These are phyloP conservation scores for Indicator indicator DNA, from an alignment of 2,113 vertebrate genomes.

Conservation along the genomic window DNA sequence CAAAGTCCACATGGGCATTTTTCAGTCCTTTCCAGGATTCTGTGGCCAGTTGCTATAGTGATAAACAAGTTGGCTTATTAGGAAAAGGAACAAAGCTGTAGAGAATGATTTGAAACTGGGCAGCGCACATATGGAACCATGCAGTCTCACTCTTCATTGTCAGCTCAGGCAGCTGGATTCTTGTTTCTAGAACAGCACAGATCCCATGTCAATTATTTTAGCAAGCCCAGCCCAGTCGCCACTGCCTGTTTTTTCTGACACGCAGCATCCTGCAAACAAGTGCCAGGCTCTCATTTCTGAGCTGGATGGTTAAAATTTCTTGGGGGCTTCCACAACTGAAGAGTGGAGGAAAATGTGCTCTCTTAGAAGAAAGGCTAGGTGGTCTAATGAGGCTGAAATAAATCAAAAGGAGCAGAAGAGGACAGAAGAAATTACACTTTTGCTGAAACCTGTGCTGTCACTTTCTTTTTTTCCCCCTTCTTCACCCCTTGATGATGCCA, in stretches of 20 bases:
- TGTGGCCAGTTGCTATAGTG: constrained; percentile 55
- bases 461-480: not conserved
- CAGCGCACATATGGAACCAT: constrained; percentile 1
- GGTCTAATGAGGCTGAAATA: not conserved
- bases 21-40: constrained; percentile 21
- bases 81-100: constrained; percentile 46
- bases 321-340: not conserved
- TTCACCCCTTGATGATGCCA: not conserved
- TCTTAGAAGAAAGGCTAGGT: not conserved
- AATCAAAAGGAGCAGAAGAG: not conserved
- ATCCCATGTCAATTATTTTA: not conserved
- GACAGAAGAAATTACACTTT: not conserved
- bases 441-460: not conserved
- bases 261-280: not conserved
- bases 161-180: not conserved
- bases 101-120: constrained; percentile 42
- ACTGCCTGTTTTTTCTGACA: not conserved
- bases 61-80: constrained; percentile 63
- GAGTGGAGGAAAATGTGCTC: not conserved
- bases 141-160: not conserved
- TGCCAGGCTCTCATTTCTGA: not conserved
- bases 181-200: not conserved
- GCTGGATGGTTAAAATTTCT: not conserved
- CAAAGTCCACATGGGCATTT: constrained; percentile 12
- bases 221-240: not conserved